Evolutionary conservation across 2,888 invertebrate genomes (phyloP), one percentile per base, ranked within the genome.

Genomic region (Parnassius smintheus): DNA sequence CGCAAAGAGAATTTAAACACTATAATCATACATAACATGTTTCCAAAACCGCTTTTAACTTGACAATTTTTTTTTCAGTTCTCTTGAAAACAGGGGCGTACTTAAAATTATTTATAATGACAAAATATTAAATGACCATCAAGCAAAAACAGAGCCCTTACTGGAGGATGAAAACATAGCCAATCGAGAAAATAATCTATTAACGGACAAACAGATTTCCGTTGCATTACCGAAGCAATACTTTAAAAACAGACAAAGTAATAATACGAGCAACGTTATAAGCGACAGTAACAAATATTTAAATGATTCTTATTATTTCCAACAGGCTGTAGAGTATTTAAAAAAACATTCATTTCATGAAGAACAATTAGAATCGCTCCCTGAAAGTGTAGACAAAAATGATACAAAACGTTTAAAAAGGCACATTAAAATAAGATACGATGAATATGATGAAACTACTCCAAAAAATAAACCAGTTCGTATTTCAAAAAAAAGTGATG

Each of bases 381-480:
- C 12, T 1, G 22, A 44, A 2, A 22, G 2, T 11, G 8, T 46
- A 22, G 44, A 53, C 56, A 56, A 53, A n/a, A 60, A 56, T 0
- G 22, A 55, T 44, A 56, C 18, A 10, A 82, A 80, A 72, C 76
- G 90, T 0, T 66, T 75, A 1, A 90, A 89, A 74, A 74, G 90
- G 45, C 78, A 87, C 57, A 71, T 86, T 0, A 83, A 84, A 73
- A 77, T 86, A 42, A 75, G 75, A 51, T 80, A 81, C 48, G 68
- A 78, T 35, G 45, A 71, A 25, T 65, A 75, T n/a, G 61, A 69
- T 42, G 59, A 62, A 50, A 70, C 66, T 44, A 69, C 67, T 11
- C 45, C 61, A 46, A 73, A 64, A 65, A 56, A 59, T 59, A 78
- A 76, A 71, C 57, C 46, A 44, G 9, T 45, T 0, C 52, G 66